Evolutionary conservation across 2,797 vertebrate species (phyloP).

Genomic region (Lateolabrax maculatus): DNA sequence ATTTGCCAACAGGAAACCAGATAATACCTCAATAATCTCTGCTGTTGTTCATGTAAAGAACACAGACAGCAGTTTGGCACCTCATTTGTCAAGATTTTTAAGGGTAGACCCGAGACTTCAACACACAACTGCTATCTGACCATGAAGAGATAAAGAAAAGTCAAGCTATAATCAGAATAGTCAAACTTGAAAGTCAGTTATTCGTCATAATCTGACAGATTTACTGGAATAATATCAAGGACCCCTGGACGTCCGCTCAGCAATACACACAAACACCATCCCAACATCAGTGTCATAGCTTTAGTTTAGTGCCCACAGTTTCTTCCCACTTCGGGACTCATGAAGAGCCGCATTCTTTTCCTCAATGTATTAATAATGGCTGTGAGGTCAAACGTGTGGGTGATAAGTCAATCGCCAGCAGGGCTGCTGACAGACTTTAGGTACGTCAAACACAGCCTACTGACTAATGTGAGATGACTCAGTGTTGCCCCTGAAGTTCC

Average conservation of each 20-base stretch:
- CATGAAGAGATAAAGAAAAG: not conserved
- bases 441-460: constrained; percentile 18
- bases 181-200: not conserved
- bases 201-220: not conserved
- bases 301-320: not conserved
- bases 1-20: not conserved
- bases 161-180: not conserved
- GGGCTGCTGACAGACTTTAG: constrained; percentile 14
- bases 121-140: not conserved
- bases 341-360: constrained; percentile 30
- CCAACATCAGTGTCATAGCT: not conserved
- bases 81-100: too few species aligned
- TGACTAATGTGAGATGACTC: not conserved
- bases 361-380: not conserved
- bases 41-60: too few species aligned
- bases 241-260: not conserved
- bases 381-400: constrained; percentile 42
- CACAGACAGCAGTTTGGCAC: too few species aligned
- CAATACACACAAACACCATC: not conserved
- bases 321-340: constrained; percentile 16
- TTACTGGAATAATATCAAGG: not conserved
- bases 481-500: not conserved
- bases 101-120: not conserved
- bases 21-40: not conserved
- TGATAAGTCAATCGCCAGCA: constrained; percentile 33